A percentile compares a stretch with the other conserved stretches of the same genome.
phyloP scores from a whole-genome alignment of 1,140 invertebrate genomes.

The Rhynchophorus ferrugineus region DNA sequence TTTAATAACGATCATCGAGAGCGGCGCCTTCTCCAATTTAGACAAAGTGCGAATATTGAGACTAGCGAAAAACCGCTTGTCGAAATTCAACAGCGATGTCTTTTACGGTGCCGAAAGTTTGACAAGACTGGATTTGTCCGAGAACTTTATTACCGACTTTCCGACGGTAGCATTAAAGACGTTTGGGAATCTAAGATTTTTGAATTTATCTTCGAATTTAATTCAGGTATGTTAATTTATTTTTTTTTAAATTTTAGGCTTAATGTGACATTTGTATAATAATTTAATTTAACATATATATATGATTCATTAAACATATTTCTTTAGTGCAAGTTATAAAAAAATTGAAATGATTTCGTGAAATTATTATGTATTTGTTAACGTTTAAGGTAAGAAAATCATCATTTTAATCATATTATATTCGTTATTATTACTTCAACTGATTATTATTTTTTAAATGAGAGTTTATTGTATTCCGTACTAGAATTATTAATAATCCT shows the following conservation, averaged over 20 bases:
- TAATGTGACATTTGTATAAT: not conserved
- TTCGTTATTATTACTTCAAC: too few relatives aligned
- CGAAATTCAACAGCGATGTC: conserved; percentile 71
- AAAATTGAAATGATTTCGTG: too few relatives aligned
- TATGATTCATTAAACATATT: too few relatives aligned
- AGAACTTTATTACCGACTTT: conserved; percentile 77
- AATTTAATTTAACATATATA: not conserved
- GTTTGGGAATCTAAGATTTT: conserved; percentile 57
- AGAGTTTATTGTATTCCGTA: too few relatives aligned
- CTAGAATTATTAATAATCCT: too few relatives aligned
- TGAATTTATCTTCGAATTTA: conserved; percentile 78
- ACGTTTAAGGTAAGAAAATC: too few relatives aligned
- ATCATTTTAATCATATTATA: too few relatives aligned
- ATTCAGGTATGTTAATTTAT: conserved; percentile 52
- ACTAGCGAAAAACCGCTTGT: conserved; percentile 66
- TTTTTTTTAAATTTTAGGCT: not conserved
- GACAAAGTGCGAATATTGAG: conserved; percentile 58
- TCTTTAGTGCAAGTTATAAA: too few relatives aligned
- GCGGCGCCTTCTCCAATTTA: conserved; percentile 61
- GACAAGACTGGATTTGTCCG: conserved; percentile 70
- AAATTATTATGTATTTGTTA: too few relatives aligned
- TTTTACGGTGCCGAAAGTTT: conserved; percentile 68
- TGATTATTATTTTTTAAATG: too few relatives aligned
- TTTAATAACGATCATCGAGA: conserved; percentile 63
- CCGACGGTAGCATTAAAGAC: conserved; percentile 67